phyloP scores from a whole-genome alignment of 2,113 vertebrate species.

The Phylloscopus whistleri region DNA sequence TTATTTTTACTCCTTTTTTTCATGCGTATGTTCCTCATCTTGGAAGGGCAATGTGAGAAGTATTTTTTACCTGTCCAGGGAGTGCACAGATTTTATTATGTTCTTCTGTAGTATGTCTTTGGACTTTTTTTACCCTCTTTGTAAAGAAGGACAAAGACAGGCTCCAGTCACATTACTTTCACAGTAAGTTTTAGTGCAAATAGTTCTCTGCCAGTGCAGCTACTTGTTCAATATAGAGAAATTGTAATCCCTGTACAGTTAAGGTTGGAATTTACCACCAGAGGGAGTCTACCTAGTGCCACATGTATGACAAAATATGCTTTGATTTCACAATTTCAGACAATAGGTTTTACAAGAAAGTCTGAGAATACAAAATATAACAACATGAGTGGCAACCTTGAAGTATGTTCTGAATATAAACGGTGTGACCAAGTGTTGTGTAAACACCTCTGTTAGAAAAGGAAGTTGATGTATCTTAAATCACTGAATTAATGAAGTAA shows the following conservation, averaged over 20 bases:
- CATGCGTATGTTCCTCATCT: fast-evolving
- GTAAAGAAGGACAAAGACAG: background rate
- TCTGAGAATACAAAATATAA: background rate
- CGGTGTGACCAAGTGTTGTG: background rate
- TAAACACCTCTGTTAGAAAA: background rate
- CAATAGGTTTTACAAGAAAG: background rate
- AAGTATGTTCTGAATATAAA: background rate
- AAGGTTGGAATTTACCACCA: background rate
- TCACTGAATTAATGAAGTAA: background rate
- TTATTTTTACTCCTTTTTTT: background rate
- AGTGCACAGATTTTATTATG: background rate
- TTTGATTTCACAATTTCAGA: background rate
- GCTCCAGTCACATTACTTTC: background rate
- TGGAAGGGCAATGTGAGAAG: fast-evolving
- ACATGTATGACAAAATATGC: background rate
- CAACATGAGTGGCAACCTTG: background rate
- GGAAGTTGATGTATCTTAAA: background rate
- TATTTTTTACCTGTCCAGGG: background rate
- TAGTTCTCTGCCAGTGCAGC: background rate
- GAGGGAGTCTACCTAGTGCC: background rate
- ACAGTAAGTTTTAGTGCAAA: background rate
- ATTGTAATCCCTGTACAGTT: background rate
- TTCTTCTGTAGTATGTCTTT: background rate
- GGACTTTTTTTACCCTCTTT: background rate
- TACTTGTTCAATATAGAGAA: background rate